phyloP scores from a whole-genome alignment of 2,888 invertebrate species.

The Ophion costatus region DNA sequence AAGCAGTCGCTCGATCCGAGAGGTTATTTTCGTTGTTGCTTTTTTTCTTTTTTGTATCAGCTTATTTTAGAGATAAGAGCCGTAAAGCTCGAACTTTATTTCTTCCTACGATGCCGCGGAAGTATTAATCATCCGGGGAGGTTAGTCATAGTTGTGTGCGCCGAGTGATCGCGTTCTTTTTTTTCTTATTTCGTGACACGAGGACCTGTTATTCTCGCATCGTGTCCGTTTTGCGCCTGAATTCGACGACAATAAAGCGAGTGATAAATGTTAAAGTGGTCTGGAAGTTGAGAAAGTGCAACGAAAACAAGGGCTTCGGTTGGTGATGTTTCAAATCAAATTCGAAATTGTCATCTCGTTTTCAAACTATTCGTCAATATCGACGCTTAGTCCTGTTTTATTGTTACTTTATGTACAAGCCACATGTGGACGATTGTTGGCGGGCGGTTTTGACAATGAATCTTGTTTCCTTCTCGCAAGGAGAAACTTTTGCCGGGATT shows the following conservation, averaged over 20 bases:
- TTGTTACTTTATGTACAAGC: background rate
- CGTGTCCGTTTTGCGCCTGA: background rate
- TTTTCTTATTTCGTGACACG: constrained; percentile 7
- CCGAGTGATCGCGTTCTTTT: constrained; percentile 23
- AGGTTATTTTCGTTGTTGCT: constrained; percentile 23
- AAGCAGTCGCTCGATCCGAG: constrained; percentile 6
- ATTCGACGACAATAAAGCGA: background rate
- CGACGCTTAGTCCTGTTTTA: background rate
- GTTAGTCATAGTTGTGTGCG: constrained; percentile 57
- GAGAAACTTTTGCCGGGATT: background rate
- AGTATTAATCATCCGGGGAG: constrained; percentile 57
- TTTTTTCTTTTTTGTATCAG: constrained; percentile 19
- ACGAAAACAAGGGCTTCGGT: background rate
- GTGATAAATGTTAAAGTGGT: background rate
- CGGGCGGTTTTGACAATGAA: background rate
- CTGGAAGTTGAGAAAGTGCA: background rate
- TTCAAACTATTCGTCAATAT: background rate
- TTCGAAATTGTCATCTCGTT: background rate
- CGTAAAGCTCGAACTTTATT: constrained; percentile 16
- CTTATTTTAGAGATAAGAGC: constrained; percentile 28
- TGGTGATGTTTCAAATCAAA: background rate
- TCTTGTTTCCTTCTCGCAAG: background rate
- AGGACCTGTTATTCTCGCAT: background rate
- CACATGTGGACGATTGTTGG: background rate
- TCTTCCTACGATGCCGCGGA: constrained; percentile 13